Base-by-base conservation (phyloP, 2,797 vertebrate species). In the Trichosurus vulpecula region DNA sequence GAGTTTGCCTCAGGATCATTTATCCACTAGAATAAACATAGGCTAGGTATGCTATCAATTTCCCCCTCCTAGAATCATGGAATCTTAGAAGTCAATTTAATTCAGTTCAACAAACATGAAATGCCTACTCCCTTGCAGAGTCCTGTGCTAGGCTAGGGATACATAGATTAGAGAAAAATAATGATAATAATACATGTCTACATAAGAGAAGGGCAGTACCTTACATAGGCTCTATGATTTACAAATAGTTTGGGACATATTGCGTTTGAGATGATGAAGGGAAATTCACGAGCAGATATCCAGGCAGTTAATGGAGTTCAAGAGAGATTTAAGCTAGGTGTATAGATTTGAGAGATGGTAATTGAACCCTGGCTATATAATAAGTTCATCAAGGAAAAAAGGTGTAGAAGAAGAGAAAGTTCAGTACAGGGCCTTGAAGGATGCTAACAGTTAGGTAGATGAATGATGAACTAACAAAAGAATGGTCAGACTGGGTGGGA, bases 1-100 rank as follows among this genome's bases (percentile, higher is more conserved):
- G 94, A 97, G 91, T 97, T 90, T 9, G 66, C 94, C 96, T 97
- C 96, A 54, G 96, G 97, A 97, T 94, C 96, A 96, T 94, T 96
- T 95, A 74, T 93, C 66, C 66, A 81, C 66, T 95, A 66, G 91
- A 56, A 93, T 95, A 98, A 97, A 97, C 97, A 97, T 95, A 94
- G 94, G 90, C 95, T 95, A 97, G 97, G 95, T 96, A 96, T 94
- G 96, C 53, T 96, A 92, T 94, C 96, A 95, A 96, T 96, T 94
- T 96, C 90, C 22, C 95, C 3, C 8, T 47, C 19, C 10, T 41
- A 81, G 74, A 47, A 81, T 81, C 41, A 81, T 10, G 74, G 74
- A 74, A 81, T 81, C 41, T 81, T 81, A 25, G 74, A 81, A 81
- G 74, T 81, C 74, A 81, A 27, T 25, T 81, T 81, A 81, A 27